These are phyloP conservation scores for Drosophila eugracilis DNA, from an alignment of 1,140 invertebrate genomes.

Conservation along the genomic window DNA sequence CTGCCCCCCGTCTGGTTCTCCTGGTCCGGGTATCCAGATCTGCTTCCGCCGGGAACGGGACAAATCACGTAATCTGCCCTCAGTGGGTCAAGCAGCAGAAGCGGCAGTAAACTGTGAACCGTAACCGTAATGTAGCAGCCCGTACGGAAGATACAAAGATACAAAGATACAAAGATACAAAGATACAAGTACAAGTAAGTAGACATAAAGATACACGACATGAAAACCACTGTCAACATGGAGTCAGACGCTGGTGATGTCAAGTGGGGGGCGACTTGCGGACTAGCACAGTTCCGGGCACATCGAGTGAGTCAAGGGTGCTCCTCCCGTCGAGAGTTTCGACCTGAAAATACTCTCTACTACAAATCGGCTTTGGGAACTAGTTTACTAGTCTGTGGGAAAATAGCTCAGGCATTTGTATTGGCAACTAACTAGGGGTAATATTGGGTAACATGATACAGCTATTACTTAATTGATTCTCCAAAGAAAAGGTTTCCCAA, in stretches of 20 bases:
- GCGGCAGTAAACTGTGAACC: constrained; percentile 50
- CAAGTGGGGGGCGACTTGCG: constrained; percentile 30
- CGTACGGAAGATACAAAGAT: constrained; percentile 34
- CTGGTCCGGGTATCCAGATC: constrained; percentile 29
- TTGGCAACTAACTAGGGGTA: not conserved
- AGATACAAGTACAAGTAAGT: constrained; percentile 45
- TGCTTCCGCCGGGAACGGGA: constrained; percentile 39
- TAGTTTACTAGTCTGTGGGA: not conserved
- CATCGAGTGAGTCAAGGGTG: constrained; percentile 19
- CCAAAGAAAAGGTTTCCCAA: too few species aligned
- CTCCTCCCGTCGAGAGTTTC: constrained; percentile 9
- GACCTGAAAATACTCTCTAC: constrained; percentile 39
- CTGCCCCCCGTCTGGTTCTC: not conserved
- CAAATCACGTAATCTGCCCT: constrained; percentile 75
- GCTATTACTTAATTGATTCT: too few species aligned
- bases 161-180: too few species aligned
- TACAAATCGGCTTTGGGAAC: constrained; percentile 15
- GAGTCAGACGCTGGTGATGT: constrained; percentile 33
- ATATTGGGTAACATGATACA: too few species aligned
- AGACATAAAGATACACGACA: constrained; percentile 55
- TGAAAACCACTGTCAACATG: constrained; percentile 45
- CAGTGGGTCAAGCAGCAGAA: constrained; percentile 64
- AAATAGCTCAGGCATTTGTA: not conserved
- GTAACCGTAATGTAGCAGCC: constrained; percentile 36
- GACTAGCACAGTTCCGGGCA: constrained; percentile 21